These are phyloP conservation scores for Caenorhabditis parvicauda DNA, from an alignment of 2,888 invertebrate species.

Conservation along the genomic window DNA sequence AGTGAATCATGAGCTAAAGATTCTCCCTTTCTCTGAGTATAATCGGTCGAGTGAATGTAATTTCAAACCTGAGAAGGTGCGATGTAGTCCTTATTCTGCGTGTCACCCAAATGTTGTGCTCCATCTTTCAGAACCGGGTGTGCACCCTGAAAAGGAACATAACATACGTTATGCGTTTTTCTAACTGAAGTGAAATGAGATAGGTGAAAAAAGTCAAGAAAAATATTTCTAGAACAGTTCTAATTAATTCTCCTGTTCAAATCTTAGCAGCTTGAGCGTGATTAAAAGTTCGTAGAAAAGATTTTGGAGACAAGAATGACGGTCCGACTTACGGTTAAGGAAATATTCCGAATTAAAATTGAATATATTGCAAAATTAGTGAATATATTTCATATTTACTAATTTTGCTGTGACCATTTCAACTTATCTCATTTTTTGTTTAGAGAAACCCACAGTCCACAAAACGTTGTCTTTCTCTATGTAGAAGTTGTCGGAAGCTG, in stretches of 20 bases:
- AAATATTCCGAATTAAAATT: too few relatives aligned
- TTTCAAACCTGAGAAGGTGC: conserved; percentile 24
- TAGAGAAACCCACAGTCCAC: conserved; percentile 24
- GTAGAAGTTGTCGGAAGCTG: conserved; percentile 34
- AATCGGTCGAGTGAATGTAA: too few relatives aligned
- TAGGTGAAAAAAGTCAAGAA: neutral
- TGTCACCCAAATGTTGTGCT: conserved; percentile 13
- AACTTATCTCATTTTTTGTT: neutral
- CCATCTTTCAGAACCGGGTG: conserved; percentile 28
- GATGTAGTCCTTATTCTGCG: conserved; percentile 2
- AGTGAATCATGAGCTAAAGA: neutral
- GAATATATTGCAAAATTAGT: too few relatives aligned
- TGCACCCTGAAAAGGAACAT: conserved; percentile 27
- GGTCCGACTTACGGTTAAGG: too few relatives aligned
- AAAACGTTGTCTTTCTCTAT: conserved; percentile 20
- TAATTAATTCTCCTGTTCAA: neutral
- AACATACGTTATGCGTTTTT: neutral
- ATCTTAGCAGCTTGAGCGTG: too few relatives aligned
- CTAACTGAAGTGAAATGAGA: too few relatives aligned
- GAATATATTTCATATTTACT: too few relatives aligned
- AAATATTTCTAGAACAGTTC: neutral
- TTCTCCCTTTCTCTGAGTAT: neutral
- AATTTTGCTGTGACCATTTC: too few relatives aligned
- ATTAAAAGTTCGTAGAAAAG: too few relatives aligned
- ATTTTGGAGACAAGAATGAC: too few relatives aligned